A percentile compares a stretch with the other conserved stretches of the same genome.
Conservation (phyloP, 1,140 invertebrate genomes). For the Dendrolimus punctatus region DNA sequence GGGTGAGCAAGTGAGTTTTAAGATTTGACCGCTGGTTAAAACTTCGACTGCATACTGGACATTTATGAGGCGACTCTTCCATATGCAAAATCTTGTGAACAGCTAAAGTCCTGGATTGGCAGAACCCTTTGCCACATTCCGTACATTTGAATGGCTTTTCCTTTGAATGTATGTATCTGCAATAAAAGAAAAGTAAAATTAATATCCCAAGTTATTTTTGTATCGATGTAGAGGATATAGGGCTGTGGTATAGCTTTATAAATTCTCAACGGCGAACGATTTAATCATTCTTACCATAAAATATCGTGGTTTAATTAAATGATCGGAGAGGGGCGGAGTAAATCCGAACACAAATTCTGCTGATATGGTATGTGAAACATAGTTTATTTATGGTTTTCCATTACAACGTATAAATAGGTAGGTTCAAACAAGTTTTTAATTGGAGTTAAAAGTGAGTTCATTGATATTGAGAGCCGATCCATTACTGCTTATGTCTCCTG, state of each 20-base stretch:
- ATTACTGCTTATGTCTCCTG: too few relatives aligned
- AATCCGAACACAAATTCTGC: conserved; percentile 31
- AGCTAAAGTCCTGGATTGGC: conserved; percentile 93
- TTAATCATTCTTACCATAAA: conserved; percentile 49
- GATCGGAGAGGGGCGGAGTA: conserved; percentile 43
- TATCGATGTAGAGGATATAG: neutral
- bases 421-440: conserved; percentile 23
- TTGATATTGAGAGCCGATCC: conserved; percentile 3
- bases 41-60: conserved; percentile 88
- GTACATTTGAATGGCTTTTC: conserved; percentile 97
- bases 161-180: conserved; percentile 96
- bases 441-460: conserved; percentile 15
- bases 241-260: conserved; percentile 4
- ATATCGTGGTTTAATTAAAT: conserved; percentile 56
- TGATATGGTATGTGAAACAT: conserved; percentile 28
- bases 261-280: conserved; percentile 15
- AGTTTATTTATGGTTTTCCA: conserved; percentile 30
- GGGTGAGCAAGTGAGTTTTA: conserved; percentile 94
- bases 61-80: conserved; percentile 94
- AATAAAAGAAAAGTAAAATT: conserved; percentile 60
- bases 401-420: conserved; percentile 22
- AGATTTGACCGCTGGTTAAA: conserved; percentile 95
- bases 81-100: conserved; percentile 95
- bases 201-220: conserved; percentile 17
- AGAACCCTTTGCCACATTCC: conserved; percentile 97